These are phyloP conservation scores for Oriolus oriolus DNA, from an alignment of 2,113 vertebrate species.

Conservation along the genomic window DNA sequence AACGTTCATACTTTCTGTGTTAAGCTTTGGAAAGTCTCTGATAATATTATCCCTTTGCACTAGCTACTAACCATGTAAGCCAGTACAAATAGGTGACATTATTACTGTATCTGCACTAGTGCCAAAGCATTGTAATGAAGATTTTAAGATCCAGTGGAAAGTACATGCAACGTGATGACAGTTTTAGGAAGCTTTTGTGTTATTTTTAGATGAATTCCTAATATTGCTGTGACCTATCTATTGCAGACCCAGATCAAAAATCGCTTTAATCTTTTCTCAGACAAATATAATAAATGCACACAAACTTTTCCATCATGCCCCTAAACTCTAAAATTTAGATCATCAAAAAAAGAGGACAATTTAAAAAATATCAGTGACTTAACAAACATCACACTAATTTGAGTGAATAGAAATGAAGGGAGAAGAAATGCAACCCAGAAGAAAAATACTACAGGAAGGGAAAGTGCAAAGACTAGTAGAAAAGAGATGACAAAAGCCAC, in stretches of 20 bases:
- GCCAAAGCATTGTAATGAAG: not conserved
- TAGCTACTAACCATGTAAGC: not conserved
- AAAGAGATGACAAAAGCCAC: not conserved
- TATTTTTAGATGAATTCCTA: constrained; percentile 30
- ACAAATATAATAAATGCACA: not conserved
- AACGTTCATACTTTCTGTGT: not conserved
- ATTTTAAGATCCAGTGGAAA: constrained; percentile 12
- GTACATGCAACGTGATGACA: not conserved
- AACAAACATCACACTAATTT: not conserved
- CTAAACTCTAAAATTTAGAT: not conserved
- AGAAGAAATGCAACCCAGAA: not conserved
- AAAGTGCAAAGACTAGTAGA: not conserved
- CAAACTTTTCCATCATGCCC: not conserved
- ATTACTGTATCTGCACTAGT: not conserved
- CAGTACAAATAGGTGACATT: not conserved
- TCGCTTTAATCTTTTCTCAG: not conserved
- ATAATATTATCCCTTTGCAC: not conserved
- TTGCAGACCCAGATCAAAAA: not conserved
- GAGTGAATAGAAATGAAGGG: not conserved
- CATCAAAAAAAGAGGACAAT: not conserved
- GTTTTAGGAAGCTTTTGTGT: constrained; percentile 19
- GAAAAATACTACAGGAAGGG: not conserved
- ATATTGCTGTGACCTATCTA: not conserved
- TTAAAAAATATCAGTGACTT: not conserved
- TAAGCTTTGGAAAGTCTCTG: not conserved